Base-by-base conservation (phyloP, 1,140 invertebrate species). In the Apocrypta bakeri region DNA sequence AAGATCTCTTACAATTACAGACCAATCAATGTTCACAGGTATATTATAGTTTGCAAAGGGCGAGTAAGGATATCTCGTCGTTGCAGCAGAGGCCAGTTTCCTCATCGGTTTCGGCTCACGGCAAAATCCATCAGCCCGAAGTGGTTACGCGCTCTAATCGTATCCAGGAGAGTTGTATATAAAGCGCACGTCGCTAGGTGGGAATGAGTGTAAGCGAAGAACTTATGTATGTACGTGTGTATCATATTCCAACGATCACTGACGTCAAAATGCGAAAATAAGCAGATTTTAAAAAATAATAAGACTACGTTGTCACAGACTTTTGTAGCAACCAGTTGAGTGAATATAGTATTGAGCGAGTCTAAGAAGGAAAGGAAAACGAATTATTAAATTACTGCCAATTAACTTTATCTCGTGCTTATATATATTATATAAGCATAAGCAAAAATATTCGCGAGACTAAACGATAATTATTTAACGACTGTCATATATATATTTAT, bases 141-240 rank as follows among this genome's bases (percentile, higher is more conserved):
- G 95, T 96, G 75, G 95, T 97, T 82, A 96, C 96, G 84, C 96
- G 96, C 71, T 96, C 96, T 68, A 96, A 96, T 92, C 94, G 95
- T 86, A 96, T 96, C 91, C 96, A 97, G 91, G 96, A 97, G 93
- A 96, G 95, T 93, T 97, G 96, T 95, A 97, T 97, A 95, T 96
- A 96, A 95, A 86, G 17, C 48, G 66, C 40, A 73, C 0, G 24
- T 27, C 21, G 24, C 3, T 25, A n/a, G 48, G 17, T 24, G n/a
- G 11, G 2, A 64, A 8, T 8, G 25, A 66, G 9, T 66, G 25
- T 66, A 29, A 14, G 64, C 25, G 64, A 66, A 24, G n/a, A 29
- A 68, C 64, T 27, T 72, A 33, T 24, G 31, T 21, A 25, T 40
- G 33, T 40, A 25, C 11, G 24, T 29, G 37, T 24, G 71, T 11